Evolutionary conservation across 2,113 vertebrate genomes (phyloP).

Genomic region (Rhea americana): DNA sequence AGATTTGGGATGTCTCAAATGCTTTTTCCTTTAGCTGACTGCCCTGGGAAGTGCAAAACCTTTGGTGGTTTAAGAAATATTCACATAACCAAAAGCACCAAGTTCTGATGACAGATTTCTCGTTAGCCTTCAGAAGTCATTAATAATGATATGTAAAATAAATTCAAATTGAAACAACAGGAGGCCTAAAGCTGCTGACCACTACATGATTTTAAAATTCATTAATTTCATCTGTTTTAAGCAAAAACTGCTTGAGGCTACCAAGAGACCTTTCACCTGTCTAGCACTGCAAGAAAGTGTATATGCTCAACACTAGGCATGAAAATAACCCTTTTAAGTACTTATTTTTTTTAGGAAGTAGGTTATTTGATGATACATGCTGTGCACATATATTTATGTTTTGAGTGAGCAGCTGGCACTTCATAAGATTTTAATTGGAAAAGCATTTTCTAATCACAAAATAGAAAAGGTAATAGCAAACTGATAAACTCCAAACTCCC

Average conservation of each 20-base stretch:
- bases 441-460: slow-evolving; percentile 14
- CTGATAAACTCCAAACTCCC: slow-evolving; percentile 8
- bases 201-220: neutral
- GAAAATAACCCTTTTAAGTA: neutral
- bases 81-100: slow-evolving; percentile 35
- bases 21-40: neutral
- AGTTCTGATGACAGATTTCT: neutral
- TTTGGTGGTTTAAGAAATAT: slow-evolving; percentile 27
- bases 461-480: slow-evolving; percentile 19
- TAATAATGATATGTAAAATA: neutral
- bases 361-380: neutral
- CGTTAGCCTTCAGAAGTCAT: neutral
- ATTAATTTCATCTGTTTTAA: neutral
- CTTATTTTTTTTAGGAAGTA: neutral
- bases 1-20: neutral
- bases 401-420: slow-evolving; percentile 46
- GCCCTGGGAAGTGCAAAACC: neutral
- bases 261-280: neutral
- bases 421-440: neutral
- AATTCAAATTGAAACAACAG: slow-evolving; percentile 14
- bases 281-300: neutral
- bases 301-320: neutral
- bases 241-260: neutral
- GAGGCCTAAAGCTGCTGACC: slow-evolving; percentile 22
- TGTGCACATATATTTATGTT: slow-evolving; percentile 14